phyloP scores from a whole-genome alignment of 64 coral and sea anemone species.

The Montipora efflorescens region DNA sequence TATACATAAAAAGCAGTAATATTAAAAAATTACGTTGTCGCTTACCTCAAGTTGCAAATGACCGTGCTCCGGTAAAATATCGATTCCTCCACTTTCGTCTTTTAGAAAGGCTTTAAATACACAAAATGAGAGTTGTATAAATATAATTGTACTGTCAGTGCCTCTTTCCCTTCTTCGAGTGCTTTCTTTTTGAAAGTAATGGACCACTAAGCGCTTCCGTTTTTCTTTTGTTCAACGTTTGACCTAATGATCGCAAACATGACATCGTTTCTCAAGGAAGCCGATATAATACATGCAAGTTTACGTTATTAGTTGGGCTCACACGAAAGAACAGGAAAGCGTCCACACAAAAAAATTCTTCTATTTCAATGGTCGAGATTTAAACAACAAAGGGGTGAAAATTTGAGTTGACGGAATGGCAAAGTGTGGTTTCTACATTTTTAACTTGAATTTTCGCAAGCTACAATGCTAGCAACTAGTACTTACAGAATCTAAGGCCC shows the following conservation, averaged over 20 bases:
- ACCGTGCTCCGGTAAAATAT: background rate
- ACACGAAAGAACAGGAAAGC: background rate
- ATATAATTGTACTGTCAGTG: background rate
- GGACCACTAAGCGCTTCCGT: background rate
- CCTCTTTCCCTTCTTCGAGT: background rate
- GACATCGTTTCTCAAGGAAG: background rate
- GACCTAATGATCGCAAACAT: background rate
- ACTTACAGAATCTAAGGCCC: conserved; percentile 76
- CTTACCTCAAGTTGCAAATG: conserved; percentile 9
- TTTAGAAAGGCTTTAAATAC: background rate
- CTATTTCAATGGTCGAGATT: background rate
- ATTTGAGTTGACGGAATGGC: background rate
- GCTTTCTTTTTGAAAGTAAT: background rate
- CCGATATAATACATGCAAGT: background rate
- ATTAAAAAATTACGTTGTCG: background rate
- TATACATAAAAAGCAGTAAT: background rate
- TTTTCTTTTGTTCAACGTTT: background rate
- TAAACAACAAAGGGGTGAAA: background rate
- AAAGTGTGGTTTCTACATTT: too few relatives aligned
- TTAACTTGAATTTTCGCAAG: too few relatives aligned
- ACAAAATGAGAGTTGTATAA: background rate
- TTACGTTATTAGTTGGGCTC: too few relatives aligned
- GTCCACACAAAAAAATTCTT: background rate
- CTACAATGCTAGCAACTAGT: background rate
- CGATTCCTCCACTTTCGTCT: background rate